Conservation (phyloP, 2,888 invertebrate genomes). For the Sinelater perroti region DNA sequence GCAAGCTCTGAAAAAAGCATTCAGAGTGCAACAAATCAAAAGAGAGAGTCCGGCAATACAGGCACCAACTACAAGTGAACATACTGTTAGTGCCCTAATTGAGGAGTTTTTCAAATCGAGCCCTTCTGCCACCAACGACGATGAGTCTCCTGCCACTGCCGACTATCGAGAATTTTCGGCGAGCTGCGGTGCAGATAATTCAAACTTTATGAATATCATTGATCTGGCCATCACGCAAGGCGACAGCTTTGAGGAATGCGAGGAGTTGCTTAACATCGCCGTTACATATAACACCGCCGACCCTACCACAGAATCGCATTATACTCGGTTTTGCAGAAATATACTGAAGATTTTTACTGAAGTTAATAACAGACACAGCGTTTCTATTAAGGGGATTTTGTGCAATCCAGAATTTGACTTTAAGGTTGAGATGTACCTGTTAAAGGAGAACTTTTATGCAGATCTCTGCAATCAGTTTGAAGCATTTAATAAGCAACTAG, state of each 20-base stretch:
- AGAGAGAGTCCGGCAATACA: constrained; percentile 2
- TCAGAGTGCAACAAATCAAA: constrained; percentile 33
- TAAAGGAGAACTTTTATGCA: constrained; percentile 46
- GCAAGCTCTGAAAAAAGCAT: constrained; percentile 36
- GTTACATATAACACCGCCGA: constrained; percentile 43
- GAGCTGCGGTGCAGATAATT: constrained; percentile 54
- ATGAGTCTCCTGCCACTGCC: constrained; percentile 48
- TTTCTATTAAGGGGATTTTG: constrained; percentile 49
- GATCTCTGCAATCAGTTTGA: constrained; percentile 14
- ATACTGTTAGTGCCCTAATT: background rate
- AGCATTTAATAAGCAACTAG: constrained; percentile 20
- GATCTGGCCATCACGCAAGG: constrained; percentile 53
- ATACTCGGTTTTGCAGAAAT: constrained; percentile 50
- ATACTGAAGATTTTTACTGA: constrained; percentile 47
- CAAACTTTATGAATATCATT: constrained; percentile 58
- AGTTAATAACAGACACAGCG: constrained; percentile 41
- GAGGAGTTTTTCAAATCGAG: constrained; percentile 59
- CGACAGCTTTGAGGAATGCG: constrained; percentile 49
- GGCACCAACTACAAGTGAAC: background rate
- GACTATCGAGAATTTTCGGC: constrained; percentile 40
- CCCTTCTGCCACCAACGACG: constrained; percentile 48
- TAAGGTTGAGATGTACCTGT: constrained; percentile 44
- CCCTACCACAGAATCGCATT: constrained; percentile 42
- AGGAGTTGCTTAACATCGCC: constrained; percentile 48
- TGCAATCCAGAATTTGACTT: constrained; percentile 47